A percentile compares a stretch with the other conserved stretches of the same genome.
Conservation (phyloP, 2,113 vertebrate genomes). For the Lepus europaeus region DNA sequence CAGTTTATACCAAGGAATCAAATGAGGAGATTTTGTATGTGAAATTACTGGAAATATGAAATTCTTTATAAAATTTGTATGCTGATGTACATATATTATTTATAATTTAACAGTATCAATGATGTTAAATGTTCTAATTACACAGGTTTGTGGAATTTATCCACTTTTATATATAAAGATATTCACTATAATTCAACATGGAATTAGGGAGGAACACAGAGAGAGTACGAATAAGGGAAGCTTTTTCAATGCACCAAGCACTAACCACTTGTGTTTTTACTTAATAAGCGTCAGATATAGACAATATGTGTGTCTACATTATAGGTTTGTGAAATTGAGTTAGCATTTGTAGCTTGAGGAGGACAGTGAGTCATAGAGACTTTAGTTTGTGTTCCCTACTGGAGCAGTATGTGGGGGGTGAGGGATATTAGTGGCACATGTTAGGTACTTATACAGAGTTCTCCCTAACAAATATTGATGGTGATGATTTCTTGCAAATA, state of each 20-base stretch:
- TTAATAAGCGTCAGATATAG: background rate
- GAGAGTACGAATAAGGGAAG: background rate
- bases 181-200: background rate
- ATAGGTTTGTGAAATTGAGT: background rate
- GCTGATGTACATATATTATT: background rate
- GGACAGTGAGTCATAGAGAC: background rate
- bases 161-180: background rate
- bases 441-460: background rate
- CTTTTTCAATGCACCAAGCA: background rate
- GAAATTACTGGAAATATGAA: background rate
- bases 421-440: background rate
- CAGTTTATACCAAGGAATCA: background rate
- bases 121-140: background rate
- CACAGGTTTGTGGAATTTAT: background rate
- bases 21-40: background rate
- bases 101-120: background rate
- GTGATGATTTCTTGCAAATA: background rate
- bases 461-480: background rate
- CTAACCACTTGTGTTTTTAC: constrained; percentile 15
- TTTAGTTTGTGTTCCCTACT: background rate
- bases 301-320: background rate
- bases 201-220: background rate
- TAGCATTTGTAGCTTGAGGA: background rate
- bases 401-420: background rate
- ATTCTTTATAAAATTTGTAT: background rate